Evolutionary conservation across 2,797 vertebrate species (phyloP), one percentile per base, ranked within the genome.

Genomic region (Gambelia wislizenii): DNA sequence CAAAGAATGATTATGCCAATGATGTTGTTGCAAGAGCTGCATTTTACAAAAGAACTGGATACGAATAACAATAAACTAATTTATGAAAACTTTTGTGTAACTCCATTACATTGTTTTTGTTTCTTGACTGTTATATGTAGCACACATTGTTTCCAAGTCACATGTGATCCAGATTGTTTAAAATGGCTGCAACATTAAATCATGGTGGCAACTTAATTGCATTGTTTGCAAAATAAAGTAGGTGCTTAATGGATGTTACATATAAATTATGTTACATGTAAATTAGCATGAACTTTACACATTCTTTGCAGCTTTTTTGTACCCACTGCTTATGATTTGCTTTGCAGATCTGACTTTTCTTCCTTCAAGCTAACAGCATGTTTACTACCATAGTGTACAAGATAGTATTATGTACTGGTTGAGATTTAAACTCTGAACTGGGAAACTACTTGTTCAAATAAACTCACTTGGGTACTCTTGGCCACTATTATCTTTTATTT

Each of bases 1-100:
- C 76, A 39, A 89, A 94, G n/a, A 8, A 49, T 0, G 91, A 95
- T 49, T 92, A 88, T 0, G 77, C 88, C 61, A 95, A 91, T 49
- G 89, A 90, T 59, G 87, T 84, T 44, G 54, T 92, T 76, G 89
- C 2, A 1, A 88, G 89, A 92, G 91, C 74, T 61, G 86, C 86
- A 76, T 89, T 85, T 90, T 94, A 1, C 64, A 91, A 90, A 59
- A 87, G 1, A 84, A 52, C 84, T 3, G 72, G 92, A 76, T 83
- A 84, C 6, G 91, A 77, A 88, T 64, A 56, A 33, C 59, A n/a
- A n/a, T n/a, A n/a, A 39, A 1, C 86, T 90, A 86, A 54, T 67
- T 67, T 87, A 49, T 83, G 83, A 76, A 56, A 92, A 70, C 42
- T 52, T 84, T 78, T 87, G 9, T 44, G 33, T 25, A 72, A 75